Evolutionary conservation across 2,888 invertebrate genomes (phyloP), one percentile per base, ranked within the genome.

Genomic region (Lacanobia wlatinum): DNA sequence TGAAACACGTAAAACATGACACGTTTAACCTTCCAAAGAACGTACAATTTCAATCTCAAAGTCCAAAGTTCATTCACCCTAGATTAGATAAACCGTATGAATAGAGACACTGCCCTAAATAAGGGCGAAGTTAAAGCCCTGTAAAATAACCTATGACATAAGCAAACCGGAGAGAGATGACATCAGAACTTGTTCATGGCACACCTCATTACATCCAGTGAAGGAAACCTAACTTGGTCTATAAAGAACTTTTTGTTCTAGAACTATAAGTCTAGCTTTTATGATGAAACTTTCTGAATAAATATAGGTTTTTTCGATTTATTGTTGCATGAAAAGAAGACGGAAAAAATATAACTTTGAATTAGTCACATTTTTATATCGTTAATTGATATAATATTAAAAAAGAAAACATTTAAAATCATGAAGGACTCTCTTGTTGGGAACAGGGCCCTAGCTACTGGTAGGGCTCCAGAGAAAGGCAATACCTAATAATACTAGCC

Each of bases 121-220:
- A 77, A 48, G 18, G 50, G 60, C 23, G 38, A 52, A 58, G 56
- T 70, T 40, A 82, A 81, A 81, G 66, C 46, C 52, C 46, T 76
- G 58, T 60, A 75, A 66, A 76, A 64, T 48, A 63, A 52, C 52
- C 34, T 52, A 82, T 79, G 82, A 70, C 67, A 82, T 64, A 70
- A 70, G 70, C 71, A 58, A 59, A 56, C 55, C 43, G n/a, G 48
- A 76, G 48, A 53, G 59, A 53, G 48, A 71, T 79, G 79, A 79
- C 82, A 56, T 78, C 81, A 81, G 34, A 80, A 58, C 53, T 74
- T 34, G 53, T 62, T 75, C 62, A 61, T 48, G 68, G 48, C 66
- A 78, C 78, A 71, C 78, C 71, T 71, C 79, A 82, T 76, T 79
- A 71, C 62, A 62, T 65, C 23, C 48, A 0, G 21, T 61, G 48